phyloP scores from a whole-genome alignment of 2,888 invertebrate genomes.

The Noctua janthe region DNA sequence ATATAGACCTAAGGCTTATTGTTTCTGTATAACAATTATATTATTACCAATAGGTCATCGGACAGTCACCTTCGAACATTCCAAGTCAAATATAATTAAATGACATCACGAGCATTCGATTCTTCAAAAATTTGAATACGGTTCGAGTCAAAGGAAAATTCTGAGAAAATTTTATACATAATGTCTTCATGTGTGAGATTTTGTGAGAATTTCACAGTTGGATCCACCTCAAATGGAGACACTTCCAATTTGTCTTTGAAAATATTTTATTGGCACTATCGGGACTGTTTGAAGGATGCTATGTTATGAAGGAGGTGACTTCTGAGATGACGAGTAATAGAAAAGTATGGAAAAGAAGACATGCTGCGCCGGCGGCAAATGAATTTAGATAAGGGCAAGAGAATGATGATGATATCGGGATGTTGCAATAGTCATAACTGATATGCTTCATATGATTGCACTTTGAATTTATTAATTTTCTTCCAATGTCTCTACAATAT shows the following conservation, averaged over 20 bases:
- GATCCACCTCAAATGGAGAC: background rate
- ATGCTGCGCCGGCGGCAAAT: no score
- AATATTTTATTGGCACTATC: slow-evolving; percentile 21
- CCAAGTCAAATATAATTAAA: background rate
- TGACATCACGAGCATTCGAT: background rate
- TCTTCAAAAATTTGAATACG: background rate
- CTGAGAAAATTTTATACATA: background rate
- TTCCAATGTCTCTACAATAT: background rate
- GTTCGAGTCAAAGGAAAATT: background rate
- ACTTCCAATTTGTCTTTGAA: background rate
- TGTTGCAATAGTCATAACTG: slow-evolving; percentile 8
- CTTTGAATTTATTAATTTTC: background rate
- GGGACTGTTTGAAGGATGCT: background rate
- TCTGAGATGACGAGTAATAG: no score
- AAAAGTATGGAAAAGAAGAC: no score
- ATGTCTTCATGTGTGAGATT: background rate
- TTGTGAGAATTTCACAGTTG: slow-evolving; percentile 6
- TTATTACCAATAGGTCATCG: background rate
- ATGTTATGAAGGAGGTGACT: no score
- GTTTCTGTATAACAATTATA: background rate
- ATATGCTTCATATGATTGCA: background rate
- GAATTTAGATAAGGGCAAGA: no score
- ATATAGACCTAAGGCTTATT: background rate
- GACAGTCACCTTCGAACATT: background rate
- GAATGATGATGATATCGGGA: no score